phyloP scores from a whole-genome alignment of 2,888 invertebrate genomes.

The Maniola hyperantus region DNA sequence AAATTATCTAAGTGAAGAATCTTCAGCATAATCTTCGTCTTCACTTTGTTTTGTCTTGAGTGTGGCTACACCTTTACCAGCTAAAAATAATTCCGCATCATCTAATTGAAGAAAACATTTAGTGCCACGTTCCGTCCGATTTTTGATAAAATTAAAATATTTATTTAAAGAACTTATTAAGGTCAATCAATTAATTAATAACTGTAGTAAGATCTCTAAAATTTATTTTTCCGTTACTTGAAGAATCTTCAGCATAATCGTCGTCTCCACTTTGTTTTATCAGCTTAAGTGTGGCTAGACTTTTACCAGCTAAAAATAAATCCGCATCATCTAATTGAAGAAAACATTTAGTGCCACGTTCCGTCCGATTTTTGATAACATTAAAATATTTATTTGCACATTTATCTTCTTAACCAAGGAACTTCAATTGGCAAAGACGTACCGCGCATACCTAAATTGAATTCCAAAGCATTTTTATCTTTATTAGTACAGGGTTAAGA shows the following conservation, averaged over 20 bases:
- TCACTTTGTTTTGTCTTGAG: neutral
- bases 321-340: constrained; percentile 45
- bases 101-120: constrained; percentile 47
- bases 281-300: constrained; percentile 17
- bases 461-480: constrained; percentile 5
- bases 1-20: too few species aligned
- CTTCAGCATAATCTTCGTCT: neutral
- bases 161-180: constrained; percentile 20
- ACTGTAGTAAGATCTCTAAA: too few species aligned
- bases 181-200: too few species aligned
- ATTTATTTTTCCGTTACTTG: too few species aligned
- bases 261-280: neutral
- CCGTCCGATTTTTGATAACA: constrained; percentile 38
- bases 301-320: constrained; percentile 45
- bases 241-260: neutral
- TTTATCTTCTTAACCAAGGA: constrained; percentile 34
- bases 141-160: constrained; percentile 41
- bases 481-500: constrained; percentile 8
- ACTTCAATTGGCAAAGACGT: constrained; percentile 31
- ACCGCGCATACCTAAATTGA: constrained; percentile 10
- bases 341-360: constrained; percentile 37
- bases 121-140: constrained; percentile 30
- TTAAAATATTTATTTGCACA: constrained; percentile 39
- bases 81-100: constrained; percentile 44
- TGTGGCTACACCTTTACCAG: constrained; percentile 34